Percentiles rank a stretch among this genome's conserved stretches.
Conservation (phyloP, 92 coral and sea anemone genomes). For the Micromussa lordhowensis region DNA sequence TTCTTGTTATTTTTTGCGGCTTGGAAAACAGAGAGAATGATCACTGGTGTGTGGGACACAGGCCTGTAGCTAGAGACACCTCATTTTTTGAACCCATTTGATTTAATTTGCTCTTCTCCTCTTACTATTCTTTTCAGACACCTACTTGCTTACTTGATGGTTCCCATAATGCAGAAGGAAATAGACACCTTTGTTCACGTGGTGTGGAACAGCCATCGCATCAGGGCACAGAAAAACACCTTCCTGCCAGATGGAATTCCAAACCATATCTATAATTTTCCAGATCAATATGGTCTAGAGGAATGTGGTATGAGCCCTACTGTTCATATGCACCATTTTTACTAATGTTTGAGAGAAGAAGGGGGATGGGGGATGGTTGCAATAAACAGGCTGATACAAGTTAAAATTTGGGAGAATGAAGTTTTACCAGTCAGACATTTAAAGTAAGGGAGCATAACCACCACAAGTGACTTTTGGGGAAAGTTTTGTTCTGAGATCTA, state of each 20-base stretch:
- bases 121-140: conserved; percentile 26
- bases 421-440: neutral
- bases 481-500: neutral
- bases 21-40: neutral
- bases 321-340: neutral
- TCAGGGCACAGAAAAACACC: conserved; percentile 43
- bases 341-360: neutral
- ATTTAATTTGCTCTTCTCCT: neutral
- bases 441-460: neutral
- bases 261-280: conserved; percentile 53
- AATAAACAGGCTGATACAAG: neutral
- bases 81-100: neutral
- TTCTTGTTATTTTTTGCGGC: conserved; percentile 2
- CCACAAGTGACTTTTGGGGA: neutral
- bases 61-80: no score
- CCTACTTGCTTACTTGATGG: conserved; percentile 52
- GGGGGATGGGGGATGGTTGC: neutral
- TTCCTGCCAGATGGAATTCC: conserved; percentile 61
- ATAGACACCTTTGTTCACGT: conserved; percentile 54
- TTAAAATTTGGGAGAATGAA: neutral
- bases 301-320: conserved; percentile 48
- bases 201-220: conserved; percentile 63
- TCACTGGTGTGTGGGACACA: no score
- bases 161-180: conserved; percentile 60
- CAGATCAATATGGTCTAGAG: conserved; percentile 52